phyloP scores from a whole-genome alignment of 2,888 invertebrate species.

The Myopa testacea region DNA sequence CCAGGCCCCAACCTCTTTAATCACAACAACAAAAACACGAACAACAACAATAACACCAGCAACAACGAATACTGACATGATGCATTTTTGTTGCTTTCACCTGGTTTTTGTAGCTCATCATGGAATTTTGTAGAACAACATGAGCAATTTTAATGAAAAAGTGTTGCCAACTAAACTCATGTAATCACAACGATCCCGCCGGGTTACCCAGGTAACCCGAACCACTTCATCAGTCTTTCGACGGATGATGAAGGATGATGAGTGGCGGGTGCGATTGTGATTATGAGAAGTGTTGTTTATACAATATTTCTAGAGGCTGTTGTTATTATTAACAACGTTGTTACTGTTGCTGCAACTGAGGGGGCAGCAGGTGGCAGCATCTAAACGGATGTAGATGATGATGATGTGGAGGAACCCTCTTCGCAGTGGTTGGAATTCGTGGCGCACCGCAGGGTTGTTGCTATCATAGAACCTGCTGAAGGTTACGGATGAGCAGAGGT shows the following conservation, averaged over 20 bases:
- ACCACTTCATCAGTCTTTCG: not conserved
- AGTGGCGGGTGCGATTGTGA: not conserved
- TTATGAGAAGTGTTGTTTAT: too few species aligned
- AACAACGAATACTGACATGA: not conserved
- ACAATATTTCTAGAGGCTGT: too few species aligned
- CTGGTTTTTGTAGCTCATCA: not conserved
- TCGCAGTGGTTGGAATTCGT: not conserved
- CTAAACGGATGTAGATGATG: not conserved
- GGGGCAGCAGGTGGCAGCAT: too few species aligned
- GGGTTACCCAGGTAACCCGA: conserved; percentile 24
- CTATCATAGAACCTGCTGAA: too few species aligned
- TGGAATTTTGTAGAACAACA: conserved; percentile 10
- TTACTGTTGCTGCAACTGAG: not conserved
- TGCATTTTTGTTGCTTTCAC: not conserved
- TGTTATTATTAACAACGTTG: conserved; percentile 1
- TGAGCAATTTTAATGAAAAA: conserved; percentile 35
- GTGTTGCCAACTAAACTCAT: not conserved
- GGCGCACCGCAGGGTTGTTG: not conserved
- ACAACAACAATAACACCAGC: not conserved
- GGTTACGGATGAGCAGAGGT: too few species aligned
- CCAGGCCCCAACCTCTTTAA: too few species aligned
- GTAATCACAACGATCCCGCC: conserved; percentile 22
- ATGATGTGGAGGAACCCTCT: conserved; percentile 14
- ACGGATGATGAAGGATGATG: too few species aligned
- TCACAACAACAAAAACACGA: conserved; percentile 1